Evolutionary conservation across 1,140 invertebrate species (phyloP), one percentile per base, ranked within the genome.

Genomic region (Sycophila sp.): DNA sequence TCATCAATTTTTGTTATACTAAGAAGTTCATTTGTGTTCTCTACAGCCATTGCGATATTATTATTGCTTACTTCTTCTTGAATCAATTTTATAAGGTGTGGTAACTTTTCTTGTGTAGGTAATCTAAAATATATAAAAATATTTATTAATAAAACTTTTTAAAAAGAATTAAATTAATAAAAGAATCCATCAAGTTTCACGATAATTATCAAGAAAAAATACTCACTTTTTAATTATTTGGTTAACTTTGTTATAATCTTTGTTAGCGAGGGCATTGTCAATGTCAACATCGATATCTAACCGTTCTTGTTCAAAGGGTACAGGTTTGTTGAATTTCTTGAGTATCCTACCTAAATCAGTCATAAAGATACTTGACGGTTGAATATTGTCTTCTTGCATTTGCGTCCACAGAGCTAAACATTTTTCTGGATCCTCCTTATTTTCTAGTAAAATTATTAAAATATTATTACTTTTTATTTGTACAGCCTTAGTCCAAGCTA

Each of bases 301-400:
- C n/a, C 11, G 34, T 7, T 36, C 2, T 56, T 4, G 34, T n/a
- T n/a, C 17, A 67, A 73, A 72, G 26, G 93, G 93, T 34, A 94
- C 88, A 4, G 87, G 73, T 45, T 89, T 81, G 32, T 90, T 88
- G 72, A 93, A 90, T 24, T 86, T 84, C 75, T 89, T 85, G 11
- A 96, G 85, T 77, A 93, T 89, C 22, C 89, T 85, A 0, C 89
- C 91, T 7, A 96, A 84, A 28, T 85, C 86, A 7, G 78, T 74
- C 0, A 96, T 84, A 78, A 96, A 94, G 17, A 89, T 76, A 60
- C 91, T 88, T 24, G 88, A 90, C 1, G 94, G 91, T 32, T 90
- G 81, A 59, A 94, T 83, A 69, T 91, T 89, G 77, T 96, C 93
- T 81, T 96, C 94, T 84, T 96, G 94, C 84, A 95, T 90, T 77